A percentile compares a stretch with the other conserved stretches of the same genome.
These are phyloP conservation scores for Zygaena filipendulae DNA, from an alignment of 2,888 invertebrate genomes.

Conservation along the genomic window DNA sequence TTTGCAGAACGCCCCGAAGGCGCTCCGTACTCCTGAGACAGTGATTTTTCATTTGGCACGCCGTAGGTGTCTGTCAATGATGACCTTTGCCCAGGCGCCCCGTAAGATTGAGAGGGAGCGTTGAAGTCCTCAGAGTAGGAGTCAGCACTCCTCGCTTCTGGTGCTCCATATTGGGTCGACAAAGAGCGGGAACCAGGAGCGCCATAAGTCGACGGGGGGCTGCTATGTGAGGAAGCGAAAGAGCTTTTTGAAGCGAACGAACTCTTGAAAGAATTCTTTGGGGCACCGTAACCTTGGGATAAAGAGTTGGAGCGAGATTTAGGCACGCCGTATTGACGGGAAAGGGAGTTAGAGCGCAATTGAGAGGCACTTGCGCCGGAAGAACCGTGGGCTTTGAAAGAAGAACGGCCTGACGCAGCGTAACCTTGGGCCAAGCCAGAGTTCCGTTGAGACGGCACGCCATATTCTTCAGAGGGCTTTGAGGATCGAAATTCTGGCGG, in stretches of 20 bases:
- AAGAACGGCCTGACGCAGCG: slow-evolving; percentile 5
- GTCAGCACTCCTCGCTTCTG: slow-evolving; percentile 24
- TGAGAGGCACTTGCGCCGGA: slow-evolving; percentile 23
- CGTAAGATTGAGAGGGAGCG: slow-evolving; percentile 31
- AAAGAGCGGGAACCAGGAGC: slow-evolving; percentile 23
- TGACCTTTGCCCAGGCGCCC: slow-evolving; percentile 25
- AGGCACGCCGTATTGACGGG: slow-evolving; percentile 27
- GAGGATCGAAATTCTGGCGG: slow-evolving; percentile 26
- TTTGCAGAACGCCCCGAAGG: slow-evolving; percentile 31
- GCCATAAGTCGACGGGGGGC: slow-evolving; percentile 21
- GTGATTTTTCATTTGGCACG: slow-evolving; percentile 18
- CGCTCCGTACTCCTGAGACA: slow-evolving; percentile 56
- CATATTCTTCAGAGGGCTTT: slow-evolving; percentile 30
- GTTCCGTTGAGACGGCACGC: slow-evolving; percentile 22
- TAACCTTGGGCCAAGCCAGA: slow-evolving; percentile 11
- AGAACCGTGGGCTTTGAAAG: slow-evolving; percentile 21
- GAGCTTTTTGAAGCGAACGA: slow-evolving; percentile 24
- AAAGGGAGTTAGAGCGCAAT: slow-evolving; percentile 19
- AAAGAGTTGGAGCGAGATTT: slow-evolving; percentile 15
- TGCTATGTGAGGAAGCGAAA: slow-evolving; percentile 24
- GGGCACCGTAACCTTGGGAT: slow-evolving; percentile 32
- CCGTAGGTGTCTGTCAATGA: slow-evolving; percentile 29
- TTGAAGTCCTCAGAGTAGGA: slow-evolving; percentile 25
- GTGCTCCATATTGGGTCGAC: slow-evolving; percentile 25
- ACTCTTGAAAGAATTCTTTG: slow-evolving; percentile 24